phyloP scores from a whole-genome alignment of 2,888 invertebrate species.

The Cybosia mesomella region DNA sequence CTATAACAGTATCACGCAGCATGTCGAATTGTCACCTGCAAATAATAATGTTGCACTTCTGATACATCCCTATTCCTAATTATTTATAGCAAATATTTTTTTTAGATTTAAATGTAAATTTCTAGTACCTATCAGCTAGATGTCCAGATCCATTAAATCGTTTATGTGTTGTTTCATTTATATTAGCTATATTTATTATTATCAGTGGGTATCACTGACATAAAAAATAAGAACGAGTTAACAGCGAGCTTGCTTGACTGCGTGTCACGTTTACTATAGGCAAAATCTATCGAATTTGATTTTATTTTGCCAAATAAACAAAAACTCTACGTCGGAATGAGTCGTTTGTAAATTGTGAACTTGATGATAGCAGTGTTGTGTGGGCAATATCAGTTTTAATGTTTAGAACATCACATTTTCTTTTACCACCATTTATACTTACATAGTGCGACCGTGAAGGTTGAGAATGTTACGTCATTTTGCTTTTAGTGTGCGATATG shows the following conservation, averaged over 20 bases:
- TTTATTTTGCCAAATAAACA: constrained; percentile 66
- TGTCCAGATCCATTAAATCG: background rate
- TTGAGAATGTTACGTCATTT: constrained; percentile 87
- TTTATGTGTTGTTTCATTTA: background rate
- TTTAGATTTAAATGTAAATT: background rate
- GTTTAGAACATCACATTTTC: constrained; percentile 52
- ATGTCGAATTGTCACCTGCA: no score
- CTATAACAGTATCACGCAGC: no score
- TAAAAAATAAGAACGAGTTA: constrained; percentile 54
- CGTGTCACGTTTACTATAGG: constrained; percentile 86
- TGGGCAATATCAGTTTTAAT: constrained; percentile 52
- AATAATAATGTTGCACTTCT: no score
- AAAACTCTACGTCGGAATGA: constrained; percentile 57
- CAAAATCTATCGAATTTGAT: constrained; percentile 77
- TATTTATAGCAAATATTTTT: no score
- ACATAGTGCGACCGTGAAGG: constrained; percentile 86
- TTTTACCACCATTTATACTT: constrained; percentile 71
- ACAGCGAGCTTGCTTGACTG: constrained; percentile 82
- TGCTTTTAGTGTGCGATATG: constrained; percentile 80
- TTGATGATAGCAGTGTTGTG: constrained; percentile 52
- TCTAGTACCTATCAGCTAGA: background rate
- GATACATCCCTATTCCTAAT: no score
- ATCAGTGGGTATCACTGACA: constrained; percentile 46
- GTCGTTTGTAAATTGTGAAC: constrained; percentile 61
- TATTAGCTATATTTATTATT: background rate